Evolutionary conservation across 37 sponge, comb jelly and placozoan genomes (phyloP).

Genomic region (Tethya wilhelma): DNA sequence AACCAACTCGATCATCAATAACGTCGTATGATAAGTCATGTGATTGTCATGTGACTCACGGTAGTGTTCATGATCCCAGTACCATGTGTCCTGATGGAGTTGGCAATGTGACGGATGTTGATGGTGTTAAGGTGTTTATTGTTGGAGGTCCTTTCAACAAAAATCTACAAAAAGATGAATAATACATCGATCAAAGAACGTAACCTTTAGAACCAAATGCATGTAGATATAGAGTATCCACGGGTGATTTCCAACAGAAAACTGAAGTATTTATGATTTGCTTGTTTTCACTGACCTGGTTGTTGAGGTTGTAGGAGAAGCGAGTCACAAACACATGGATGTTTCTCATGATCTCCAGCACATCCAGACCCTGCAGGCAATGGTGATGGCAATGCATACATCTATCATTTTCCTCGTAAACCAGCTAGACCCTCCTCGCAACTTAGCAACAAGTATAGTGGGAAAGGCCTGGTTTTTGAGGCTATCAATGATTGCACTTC

Average conservation of each 20-base stretch:
- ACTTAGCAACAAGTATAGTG: too few relatives aligned
- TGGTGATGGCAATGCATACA: too few relatives aligned
- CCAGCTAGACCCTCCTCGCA: too few relatives aligned
- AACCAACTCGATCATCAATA: too few relatives aligned
- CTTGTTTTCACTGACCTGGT: slow-evolving; percentile 68
- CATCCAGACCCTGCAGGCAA: slow-evolving; percentile 96
- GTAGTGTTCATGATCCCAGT: slow-evolving; percentile 98
- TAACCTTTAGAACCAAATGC: background rate
- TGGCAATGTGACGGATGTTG: slow-evolving; percentile 97
- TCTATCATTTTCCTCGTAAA: too few relatives aligned
- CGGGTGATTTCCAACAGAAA: background rate
- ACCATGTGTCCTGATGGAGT: slow-evolving; percentile 98
- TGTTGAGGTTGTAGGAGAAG: slow-evolving; percentile 97
- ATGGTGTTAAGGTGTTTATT: slow-evolving; percentile 96
- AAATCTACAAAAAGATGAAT: slow-evolving; percentile 56
- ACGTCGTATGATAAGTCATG: too few relatives aligned
- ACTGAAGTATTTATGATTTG: background rate
- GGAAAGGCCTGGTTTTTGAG: too few relatives aligned
- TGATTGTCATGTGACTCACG: too few relatives aligned
- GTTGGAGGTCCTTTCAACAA: slow-evolving; percentile 87
- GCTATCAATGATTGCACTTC: too few relatives aligned
- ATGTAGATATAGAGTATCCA: background rate
- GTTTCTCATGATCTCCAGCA: slow-evolving; percentile 97
- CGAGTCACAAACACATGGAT: slow-evolving; percentile 93
- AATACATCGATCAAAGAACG: background rate